phyloP scores from a whole-genome alignment of 2,888 invertebrate genomes.

The Crossocerus cetratus region DNA sequence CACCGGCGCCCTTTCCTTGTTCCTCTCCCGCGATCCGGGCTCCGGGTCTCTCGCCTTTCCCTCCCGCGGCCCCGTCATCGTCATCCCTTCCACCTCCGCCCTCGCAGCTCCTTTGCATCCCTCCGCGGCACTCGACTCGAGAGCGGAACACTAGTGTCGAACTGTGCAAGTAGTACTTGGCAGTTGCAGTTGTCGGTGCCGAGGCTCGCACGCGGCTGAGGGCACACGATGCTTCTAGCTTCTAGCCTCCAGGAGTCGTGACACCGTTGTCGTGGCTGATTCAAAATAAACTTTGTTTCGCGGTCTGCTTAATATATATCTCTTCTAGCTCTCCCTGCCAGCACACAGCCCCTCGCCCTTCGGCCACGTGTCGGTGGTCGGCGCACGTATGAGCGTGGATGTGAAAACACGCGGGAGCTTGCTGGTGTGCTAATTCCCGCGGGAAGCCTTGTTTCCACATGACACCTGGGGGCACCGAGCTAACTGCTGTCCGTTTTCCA shows the following conservation, averaged over 20 bases:
- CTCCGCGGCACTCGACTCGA: slow-evolving; percentile 7
- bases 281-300: slow-evolving; percentile 60
- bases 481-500: not conserved
- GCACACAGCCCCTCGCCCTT: no score
- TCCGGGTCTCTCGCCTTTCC: not conserved
- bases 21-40: not conserved
- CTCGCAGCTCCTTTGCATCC: slow-evolving; percentile 20
- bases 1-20: not conserved
- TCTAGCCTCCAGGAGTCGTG: not conserved
- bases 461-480: slow-evolving; percentile 26
- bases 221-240: slow-evolving; percentile 13
- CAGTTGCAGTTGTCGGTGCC: slow-evolving; percentile 31
- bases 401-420: no score
- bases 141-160: slow-evolving; percentile 25
- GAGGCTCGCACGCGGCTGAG: slow-evolving; percentile 7
- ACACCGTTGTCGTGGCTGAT: slow-evolving; percentile 46
- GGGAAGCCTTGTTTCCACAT: slow-evolving; percentile 22
- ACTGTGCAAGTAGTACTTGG: slow-evolving; percentile 19
- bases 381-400: no score
- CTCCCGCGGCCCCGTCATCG: slow-evolving; percentile 28
- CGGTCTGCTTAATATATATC: slow-evolving; percentile 46
- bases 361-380: no score
- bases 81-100: slow-evolving; percentile 1
- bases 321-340: slow-evolving; percentile 14
- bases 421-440: not conserved